Evolutionary conservation across 1,140 invertebrate genomes (phyloP), one percentile per base, ranked within the genome.

Genomic region (Diplogasteroides magnus): DNA sequence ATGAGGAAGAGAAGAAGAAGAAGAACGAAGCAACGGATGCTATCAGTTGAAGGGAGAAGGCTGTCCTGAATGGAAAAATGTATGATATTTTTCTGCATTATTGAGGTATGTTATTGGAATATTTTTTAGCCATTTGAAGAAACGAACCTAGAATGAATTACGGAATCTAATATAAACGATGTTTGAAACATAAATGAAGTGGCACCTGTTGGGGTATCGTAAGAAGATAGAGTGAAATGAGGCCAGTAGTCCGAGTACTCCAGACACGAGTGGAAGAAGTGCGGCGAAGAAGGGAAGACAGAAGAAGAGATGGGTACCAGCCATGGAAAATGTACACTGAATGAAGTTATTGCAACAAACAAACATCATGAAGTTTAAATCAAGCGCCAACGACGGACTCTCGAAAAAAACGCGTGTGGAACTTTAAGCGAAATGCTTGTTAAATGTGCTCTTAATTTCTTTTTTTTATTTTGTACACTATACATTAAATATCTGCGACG

Each of bases 201-300:
- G n/a, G n/a, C n/a, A 71, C 69, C 59, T 55, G 31, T 71, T 71
- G 19, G 69, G 69, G 48, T 71, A 71, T 11, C 69, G 37, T 28
- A 71, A 32, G 48, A 71, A 71, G 58, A 71, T 71, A 1, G 69
- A 61, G 48, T 71, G 69, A 31, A 71, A 71, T 2, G 69, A 61
- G 1, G 69, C 37, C 29, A 71, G 56, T 31, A 71, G 55, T 31
- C 62, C 69, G 31, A 71, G 55, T n/a, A 57, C 25, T 13, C 61
- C 62, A 66, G 64, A 61, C 6, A 71, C 37, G 23, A 71, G 32
- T 37, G 69, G 69, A 15, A 65, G 32, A 13, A 71, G 59, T 29
- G 65, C 28, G 48, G 59, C 61, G 26, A 58, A 65, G 31, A 71
- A 66, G 19, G 69, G 69, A 28, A 63, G 63, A 26, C 69, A 71